Conservation (phyloP, 35 echinoderm and acorn worm genomes). For the Diadema setosum region DNA sequence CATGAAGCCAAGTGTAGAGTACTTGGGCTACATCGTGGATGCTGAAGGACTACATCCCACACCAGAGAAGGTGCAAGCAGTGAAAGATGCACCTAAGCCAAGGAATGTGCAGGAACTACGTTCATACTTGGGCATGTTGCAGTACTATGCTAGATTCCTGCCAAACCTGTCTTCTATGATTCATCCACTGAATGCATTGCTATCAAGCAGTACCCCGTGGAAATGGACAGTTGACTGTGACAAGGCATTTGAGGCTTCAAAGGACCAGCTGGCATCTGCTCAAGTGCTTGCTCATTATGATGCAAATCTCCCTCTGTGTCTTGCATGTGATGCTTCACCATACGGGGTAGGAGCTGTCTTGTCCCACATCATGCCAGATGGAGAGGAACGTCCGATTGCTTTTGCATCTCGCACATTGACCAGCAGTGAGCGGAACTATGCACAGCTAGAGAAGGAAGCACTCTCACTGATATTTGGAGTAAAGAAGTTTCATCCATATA, state of each 20-base stretch:
- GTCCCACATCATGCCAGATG: conserved; percentile 20
- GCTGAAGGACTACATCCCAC: conserved; percentile 45
- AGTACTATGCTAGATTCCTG: conserved; percentile 46
- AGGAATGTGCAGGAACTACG: conserved; percentile 36
- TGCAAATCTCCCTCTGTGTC: neutral
- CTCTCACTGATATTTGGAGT: no score
- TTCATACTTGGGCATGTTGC: conserved; percentile 33
- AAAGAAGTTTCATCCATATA: no score
- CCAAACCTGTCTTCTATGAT: conserved; percentile 44
- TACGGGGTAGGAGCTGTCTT: conserved; percentile 65
- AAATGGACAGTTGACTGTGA: conserved; percentile 37
- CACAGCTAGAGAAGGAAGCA: conserved; percentile 58
- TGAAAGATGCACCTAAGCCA: conserved; percentile 27
- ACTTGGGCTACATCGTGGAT: conserved; percentile 56
- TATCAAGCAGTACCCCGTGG: conserved; percentile 18
- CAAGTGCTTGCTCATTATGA: conserved; percentile 39
- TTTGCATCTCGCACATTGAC: conserved; percentile 47
- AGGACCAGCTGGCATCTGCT: conserved; percentile 5
- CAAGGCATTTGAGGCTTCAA: conserved; percentile 23
- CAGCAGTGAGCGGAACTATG: conserved; percentile 53
- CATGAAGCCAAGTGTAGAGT: neutral
- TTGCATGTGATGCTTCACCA: conserved; percentile 21
- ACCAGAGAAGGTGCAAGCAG: conserved; percentile 27
- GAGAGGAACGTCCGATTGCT: conserved; percentile 39
- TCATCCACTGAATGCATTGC: conserved; percentile 27